Percentiles rank a stretch among this genome's conserved stretches.
These are phyloP conservation scores for Acrocyrtus sp. DNA, from an alignment of 2,888 invertebrate genomes.

Conservation along the genomic window DNA sequence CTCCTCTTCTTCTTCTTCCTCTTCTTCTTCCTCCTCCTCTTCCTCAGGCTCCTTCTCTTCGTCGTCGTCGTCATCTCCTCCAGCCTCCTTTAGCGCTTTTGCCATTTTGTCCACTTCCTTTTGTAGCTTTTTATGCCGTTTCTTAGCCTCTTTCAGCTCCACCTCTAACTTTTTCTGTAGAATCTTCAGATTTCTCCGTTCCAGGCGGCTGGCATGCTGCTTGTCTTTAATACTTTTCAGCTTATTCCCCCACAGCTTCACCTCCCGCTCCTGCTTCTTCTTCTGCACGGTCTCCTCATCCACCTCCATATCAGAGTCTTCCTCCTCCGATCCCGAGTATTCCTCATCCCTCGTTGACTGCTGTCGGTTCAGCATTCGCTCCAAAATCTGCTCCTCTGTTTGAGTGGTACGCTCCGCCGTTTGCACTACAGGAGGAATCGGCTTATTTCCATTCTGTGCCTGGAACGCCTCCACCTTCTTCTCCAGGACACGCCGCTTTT, in stretches of 20 bases:
- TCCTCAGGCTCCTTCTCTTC: constrained; percentile 72
- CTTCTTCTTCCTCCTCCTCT: constrained; percentile 64
- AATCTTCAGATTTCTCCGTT: constrained; percentile 80
- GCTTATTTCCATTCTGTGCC: constrained; percentile 65
- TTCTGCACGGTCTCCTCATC: constrained; percentile 71
- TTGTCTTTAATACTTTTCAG: constrained; percentile 72
- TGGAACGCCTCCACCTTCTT: constrained; percentile 78
- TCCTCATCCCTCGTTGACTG: constrained; percentile 69
- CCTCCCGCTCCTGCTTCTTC: constrained; percentile 73
- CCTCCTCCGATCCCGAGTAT: constrained; percentile 67
- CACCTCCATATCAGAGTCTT: constrained; percentile 68
- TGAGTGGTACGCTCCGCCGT: constrained; percentile 61
- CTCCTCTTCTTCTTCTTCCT: constrained; percentile 59
- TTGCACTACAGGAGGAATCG: constrained; percentile 52
- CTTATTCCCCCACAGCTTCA: constrained; percentile 73
- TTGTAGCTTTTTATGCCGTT: constrained; percentile 60
- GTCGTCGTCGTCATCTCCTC: constrained; percentile 77
- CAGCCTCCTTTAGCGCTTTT: constrained; percentile 83
- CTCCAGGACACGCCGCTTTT: constrained; percentile 80
- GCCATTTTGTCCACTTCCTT: constrained; percentile 76
- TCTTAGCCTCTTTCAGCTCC: constrained; percentile 75
- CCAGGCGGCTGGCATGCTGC: constrained; percentile 78
- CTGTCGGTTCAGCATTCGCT: constrained; percentile 51
- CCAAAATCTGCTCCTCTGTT: constrained; percentile 60
- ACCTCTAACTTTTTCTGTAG: constrained; percentile 84